Base-by-base conservation (phyloP, 2,113 vertebrate genomes). In the Heterotilapia buettikoferi region DNA sequence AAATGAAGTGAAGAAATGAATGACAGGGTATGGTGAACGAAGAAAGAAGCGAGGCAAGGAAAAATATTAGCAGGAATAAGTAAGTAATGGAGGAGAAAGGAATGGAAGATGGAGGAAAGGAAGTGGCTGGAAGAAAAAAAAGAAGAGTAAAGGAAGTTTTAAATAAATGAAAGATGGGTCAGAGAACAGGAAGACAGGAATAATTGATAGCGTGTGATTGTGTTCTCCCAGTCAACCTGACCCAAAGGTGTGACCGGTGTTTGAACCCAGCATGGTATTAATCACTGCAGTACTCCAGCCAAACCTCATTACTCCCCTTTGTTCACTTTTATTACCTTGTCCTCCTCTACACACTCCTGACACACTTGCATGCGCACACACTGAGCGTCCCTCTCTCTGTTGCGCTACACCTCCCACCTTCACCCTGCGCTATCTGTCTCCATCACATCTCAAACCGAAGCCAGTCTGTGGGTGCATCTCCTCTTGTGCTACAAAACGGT, bases 271-370 rank as follows among this genome's bases (percentile, higher is more conserved):
- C 54, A 2, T 86, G 88, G 86, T 88, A 83, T 92, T 92, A 92
- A 95, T 93, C 93, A 92, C 85, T 61, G 82, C 68, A 43, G 80
- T 84, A 50, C 85, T 84, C 71, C 36, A 79, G 66, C 84, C 66
- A 92, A 90, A 94, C 45, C 91, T 89, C 92, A 92, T 92, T 87
- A 90, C 88, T 92, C 66, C 54, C 47, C 85, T 90, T 92, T 93
- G 82, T 90, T 94, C 91, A 66, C 89, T 89, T 89, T 91, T 93
- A 92, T 87, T 89, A 83, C 81, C 66, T 79, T 36, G 59, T 91
- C 61, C 82, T 92, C 84, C 73, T 82, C 84, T 66, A 43, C 85
- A 68, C 85, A 84, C 87, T 84, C 50, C 24, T 9, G 12, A 73
- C 80, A 83, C 84, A 85, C 86, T 82, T 38, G 18, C 24, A 11